Conservation (phyloP, 2,888 invertebrate genomes). For the Mamestra brassicae region DNA sequence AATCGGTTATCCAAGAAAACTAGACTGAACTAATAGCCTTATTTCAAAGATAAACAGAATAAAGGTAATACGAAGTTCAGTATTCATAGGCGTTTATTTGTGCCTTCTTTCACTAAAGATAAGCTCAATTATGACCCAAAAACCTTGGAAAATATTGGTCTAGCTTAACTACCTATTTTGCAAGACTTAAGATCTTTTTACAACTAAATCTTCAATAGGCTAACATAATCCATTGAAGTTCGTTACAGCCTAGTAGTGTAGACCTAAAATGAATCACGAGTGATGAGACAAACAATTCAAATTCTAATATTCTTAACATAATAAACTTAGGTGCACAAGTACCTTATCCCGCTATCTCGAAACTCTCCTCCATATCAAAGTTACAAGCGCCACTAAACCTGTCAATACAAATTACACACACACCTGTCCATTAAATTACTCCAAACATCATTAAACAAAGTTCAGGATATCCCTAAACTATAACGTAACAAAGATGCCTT, state of each 20-base stretch:
- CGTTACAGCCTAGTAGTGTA: neutral
- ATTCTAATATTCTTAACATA: no score
- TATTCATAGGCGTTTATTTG: constrained; percentile 11
- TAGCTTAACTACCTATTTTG: no score
- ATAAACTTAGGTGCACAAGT: neutral
- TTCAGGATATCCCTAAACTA: constrained; percentile 41
- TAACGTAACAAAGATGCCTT: constrained; percentile 43
- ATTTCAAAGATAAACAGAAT: constrained; percentile 19
- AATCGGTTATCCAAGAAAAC: neutral
- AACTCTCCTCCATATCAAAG: neutral
- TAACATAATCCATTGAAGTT: no score
- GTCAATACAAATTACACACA: constrained; percentile 48
- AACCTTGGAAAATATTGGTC: neutral
- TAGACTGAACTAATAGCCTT: neutral
- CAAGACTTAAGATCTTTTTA: no score
- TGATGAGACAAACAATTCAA: neutral
- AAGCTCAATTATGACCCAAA: neutral
- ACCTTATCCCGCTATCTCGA: neutral
- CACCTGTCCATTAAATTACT: constrained; percentile 40
- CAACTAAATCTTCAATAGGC: no score
- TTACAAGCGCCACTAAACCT: constrained; percentile 30
- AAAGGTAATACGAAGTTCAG: neutral
- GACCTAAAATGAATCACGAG: neutral
- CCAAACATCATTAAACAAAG: constrained; percentile 30
- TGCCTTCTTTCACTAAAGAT: neutral